Evolutionary conservation across 2,888 invertebrate genomes (phyloP).

Genomic region (Pollenia griseotomentosa): DNA sequence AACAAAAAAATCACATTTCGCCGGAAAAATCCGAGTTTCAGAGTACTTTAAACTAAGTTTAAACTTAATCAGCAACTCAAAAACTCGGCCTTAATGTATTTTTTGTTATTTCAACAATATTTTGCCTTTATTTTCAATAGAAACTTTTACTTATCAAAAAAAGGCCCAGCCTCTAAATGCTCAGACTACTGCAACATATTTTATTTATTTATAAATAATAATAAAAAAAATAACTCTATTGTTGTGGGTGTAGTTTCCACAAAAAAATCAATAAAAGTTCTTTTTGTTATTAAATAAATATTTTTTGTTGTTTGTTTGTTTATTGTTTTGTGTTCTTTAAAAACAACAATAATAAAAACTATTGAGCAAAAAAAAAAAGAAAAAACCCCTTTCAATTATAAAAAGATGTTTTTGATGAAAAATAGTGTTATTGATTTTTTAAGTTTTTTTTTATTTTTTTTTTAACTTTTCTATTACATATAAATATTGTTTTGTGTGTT

Average conservation of each 20-base stretch:
- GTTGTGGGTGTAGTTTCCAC: constrained; percentile 45
- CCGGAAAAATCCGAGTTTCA: no score
- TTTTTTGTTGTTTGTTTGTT: neutral
- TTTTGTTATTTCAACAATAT: neutral
- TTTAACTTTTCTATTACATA: neutral
- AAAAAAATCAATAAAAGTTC: constrained; percentile 42
- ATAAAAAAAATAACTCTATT: constrained; percentile 24
- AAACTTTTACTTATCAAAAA: constrained; percentile 47
- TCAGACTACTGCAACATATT: constrained; percentile 48
- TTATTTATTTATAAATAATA: constrained; percentile 37
- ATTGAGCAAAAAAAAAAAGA: constrained; percentile 6
- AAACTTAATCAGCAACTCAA: no score
- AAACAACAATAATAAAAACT: constrained; percentile 17
- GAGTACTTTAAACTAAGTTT: no score
- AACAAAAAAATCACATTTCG: no score
- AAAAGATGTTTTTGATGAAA: constrained; percentile 33
- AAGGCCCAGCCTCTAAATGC: constrained; percentile 65
- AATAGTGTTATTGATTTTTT: constrained; percentile 44
- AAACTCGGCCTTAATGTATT: no score
- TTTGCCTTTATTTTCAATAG: constrained; percentile 40
- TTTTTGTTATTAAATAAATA: constrained; percentile 43
- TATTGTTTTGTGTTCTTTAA: neutral
- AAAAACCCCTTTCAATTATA: constrained; percentile 46
- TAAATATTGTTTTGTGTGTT: neutral
- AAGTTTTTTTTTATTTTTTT: neutral